Evolutionary conservation across 2,888 invertebrate genomes (phyloP).

Genomic region (Orchesellides sinensis): DNA sequence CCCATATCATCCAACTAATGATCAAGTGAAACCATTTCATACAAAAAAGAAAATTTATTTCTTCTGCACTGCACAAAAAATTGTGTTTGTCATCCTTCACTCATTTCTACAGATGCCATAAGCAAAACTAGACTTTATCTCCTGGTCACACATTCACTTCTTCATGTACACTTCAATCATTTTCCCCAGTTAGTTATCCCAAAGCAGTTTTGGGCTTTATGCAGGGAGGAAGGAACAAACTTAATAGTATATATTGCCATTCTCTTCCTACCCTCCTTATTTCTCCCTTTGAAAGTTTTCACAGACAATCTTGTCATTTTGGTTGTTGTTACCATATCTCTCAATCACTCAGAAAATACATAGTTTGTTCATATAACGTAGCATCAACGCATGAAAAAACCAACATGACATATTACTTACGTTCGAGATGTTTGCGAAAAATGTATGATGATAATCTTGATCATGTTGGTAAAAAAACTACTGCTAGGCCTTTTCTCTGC

Average conservation of each 20-base stretch:
- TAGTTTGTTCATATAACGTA: too few relatives aligned
- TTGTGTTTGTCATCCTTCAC: background rate
- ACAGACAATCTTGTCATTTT: conserved; percentile 44
- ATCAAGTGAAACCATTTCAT: background rate
- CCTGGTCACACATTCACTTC: conserved; percentile 13
- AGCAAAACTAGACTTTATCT: conserved; percentile 11
- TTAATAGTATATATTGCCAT: too few relatives aligned
- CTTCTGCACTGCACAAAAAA: conserved; percentile 2
- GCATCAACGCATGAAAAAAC: too few relatives aligned
- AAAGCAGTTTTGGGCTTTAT: background rate
- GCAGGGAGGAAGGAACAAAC: background rate
- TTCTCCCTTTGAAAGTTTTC: too few relatives aligned
- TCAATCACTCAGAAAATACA: too few relatives aligned
- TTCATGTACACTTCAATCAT: background rate
- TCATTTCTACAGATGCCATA: conserved; percentile 10
- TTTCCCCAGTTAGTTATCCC: background rate
- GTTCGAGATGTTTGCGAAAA: too few relatives aligned
- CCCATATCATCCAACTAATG: background rate
- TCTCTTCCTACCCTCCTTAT: conserved; percentile 38
- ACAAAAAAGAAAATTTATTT: background rate
- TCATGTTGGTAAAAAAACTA: background rate
- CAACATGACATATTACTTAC: too few relatives aligned
- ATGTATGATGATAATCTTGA: background rate
- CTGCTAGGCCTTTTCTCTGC: conserved; percentile 19
- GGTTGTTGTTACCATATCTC: too few relatives aligned